Evolutionary conservation across 1,140 invertebrate species (phyloP).

Genomic region (Vanessa atalanta): DNA sequence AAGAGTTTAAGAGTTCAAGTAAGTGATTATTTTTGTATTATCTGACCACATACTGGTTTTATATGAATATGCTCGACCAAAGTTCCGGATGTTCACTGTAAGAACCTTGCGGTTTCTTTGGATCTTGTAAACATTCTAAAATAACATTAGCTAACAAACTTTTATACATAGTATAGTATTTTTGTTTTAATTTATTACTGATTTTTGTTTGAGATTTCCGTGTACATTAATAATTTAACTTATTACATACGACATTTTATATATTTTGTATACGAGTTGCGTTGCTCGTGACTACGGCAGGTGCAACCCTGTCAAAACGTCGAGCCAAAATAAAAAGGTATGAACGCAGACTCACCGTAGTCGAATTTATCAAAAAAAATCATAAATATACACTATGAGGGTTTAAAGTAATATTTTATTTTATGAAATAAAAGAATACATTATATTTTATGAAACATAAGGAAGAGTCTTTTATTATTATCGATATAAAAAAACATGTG

Average conservation of each 20-base stretch:
- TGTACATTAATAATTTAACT: too few relatives aligned
- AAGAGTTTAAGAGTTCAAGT: slow-evolving; percentile 91
- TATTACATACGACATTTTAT: background rate
- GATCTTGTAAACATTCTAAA: slow-evolving; percentile 9
- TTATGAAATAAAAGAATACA: too few relatives aligned
- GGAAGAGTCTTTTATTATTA: too few relatives aligned
- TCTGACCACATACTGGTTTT: background rate
- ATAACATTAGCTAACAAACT: background rate
- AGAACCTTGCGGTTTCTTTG: slow-evolving; percentile 28
- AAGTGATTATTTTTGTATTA: slow-evolving; percentile 44
- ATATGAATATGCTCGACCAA: background rate
- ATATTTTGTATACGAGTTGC: background rate
- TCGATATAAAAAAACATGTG: too few relatives aligned
- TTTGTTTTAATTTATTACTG: background rate
- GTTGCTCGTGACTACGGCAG: too few relatives aligned
- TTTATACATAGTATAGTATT: background rate
- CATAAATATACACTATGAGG: too few relatives aligned
- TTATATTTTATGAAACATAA: too few relatives aligned
- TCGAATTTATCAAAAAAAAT: too few relatives aligned
- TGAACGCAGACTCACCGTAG: too few relatives aligned
- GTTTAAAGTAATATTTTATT: too few relatives aligned
- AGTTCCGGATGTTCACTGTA: slow-evolving; percentile 25
- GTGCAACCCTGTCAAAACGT: too few relatives aligned
- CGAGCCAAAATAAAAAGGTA: too few relatives aligned
- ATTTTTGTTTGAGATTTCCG: background rate